phyloP scores from a whole-genome alignment of 2,888 invertebrate species.

The Tetheella fluctuosa region DNA sequence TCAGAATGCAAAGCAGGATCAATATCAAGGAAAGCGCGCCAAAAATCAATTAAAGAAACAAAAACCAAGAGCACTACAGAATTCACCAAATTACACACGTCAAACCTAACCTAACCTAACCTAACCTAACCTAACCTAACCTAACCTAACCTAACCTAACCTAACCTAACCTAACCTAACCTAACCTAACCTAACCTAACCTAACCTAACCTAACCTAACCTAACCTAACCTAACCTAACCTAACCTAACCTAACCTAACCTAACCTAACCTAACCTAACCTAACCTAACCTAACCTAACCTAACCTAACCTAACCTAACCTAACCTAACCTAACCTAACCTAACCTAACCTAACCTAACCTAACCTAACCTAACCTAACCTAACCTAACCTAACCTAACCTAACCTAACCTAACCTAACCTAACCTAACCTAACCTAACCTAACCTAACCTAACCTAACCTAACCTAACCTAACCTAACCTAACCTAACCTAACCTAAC shows the following conservation, averaged over 20 bases:
- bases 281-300: slow-evolving; percentile 12
- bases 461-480: slow-evolving; percentile 1
- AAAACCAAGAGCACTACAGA: no score
- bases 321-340: slow-evolving; percentile 9
- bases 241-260: slow-evolving; percentile 10
- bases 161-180: slow-evolving; percentile 11
- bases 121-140: slow-evolving; percentile 11
- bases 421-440: slow-evolving; percentile 1
- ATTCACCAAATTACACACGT: no score
- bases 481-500: slow-evolving; percentile 1
- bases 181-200: slow-evolving; percentile 11
- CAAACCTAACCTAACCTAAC: slow-evolving; percentile 11
- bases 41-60: no score
- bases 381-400: slow-evolving; percentile 6
- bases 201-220: slow-evolving; percentile 12
- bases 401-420: slow-evolving; percentile 1
- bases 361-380: slow-evolving; percentile 10
- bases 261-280: slow-evolving; percentile 12
- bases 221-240: slow-evolving; percentile 5
- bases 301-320: slow-evolving; percentile 11
- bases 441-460: slow-evolving; percentile 1
- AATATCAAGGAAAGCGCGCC: no score
- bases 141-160: slow-evolving; percentile 10
- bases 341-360: slow-evolving; percentile 8
- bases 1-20: no score